phyloP scores from a whole-genome alignment of 53 echinoderm and acorn worm genomes.

The Paelopatides confundens region DNA sequence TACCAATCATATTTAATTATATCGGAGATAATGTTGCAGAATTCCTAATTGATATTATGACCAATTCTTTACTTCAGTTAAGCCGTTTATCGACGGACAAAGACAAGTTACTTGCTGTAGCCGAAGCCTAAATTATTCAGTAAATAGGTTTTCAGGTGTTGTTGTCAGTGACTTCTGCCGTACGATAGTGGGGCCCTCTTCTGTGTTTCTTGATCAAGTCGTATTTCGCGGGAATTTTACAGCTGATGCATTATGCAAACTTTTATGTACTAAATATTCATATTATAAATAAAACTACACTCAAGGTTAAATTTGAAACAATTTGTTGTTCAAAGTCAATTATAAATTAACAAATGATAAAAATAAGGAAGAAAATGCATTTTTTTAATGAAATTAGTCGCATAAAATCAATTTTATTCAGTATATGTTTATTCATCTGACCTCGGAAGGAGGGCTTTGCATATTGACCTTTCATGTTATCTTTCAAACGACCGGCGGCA shows the following conservation, averaged over 20 bases:
- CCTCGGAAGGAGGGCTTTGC: not conserved
- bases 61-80: too few relatives aligned
- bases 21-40: too few relatives aligned
- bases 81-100: too few relatives aligned
- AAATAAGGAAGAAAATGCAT: too few relatives aligned
- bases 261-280: not conserved
- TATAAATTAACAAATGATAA: too few relatives aligned
- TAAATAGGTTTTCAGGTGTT: too few relatives aligned
- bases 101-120: too few relatives aligned
- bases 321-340: too few relatives aligned
- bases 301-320: too few relatives aligned
- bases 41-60: too few relatives aligned
- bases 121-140: too few relatives aligned
- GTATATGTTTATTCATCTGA: constrained; percentile 10
- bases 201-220: not conserved
- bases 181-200: not conserved
- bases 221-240: not conserved
- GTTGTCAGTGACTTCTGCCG: too few relatives aligned
- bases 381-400: not conserved
- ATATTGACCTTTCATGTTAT: constrained; percentile 45
- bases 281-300: not conserved
- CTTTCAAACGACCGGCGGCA: constrained; percentile 61
- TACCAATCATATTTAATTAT: not conserved
- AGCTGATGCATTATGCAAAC: not conserved
- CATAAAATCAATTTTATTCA: not conserved